A percentile compares a stretch with the other conserved stretches of the same genome.
These are phyloP conservation scores for Adineta ricciae DNA, from an alignment of 2,888 invertebrate genomes.

Conservation along the genomic window DNA sequence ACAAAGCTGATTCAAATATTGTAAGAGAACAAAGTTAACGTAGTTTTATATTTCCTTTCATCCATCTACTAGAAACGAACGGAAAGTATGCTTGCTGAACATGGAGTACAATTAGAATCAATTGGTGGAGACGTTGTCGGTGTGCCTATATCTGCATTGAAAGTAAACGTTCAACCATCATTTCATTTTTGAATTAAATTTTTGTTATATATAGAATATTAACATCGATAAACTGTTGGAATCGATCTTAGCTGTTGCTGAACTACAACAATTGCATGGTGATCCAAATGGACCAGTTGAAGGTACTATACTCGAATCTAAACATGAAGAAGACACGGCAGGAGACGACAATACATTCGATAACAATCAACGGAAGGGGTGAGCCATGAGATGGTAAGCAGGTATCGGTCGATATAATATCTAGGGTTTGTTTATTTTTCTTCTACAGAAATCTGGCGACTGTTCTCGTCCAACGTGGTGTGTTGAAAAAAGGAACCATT, in stretches of 20 bases:
- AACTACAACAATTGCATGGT: constrained; percentile 72
- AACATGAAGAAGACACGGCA: constrained; percentile 55
- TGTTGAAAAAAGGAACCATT: constrained; percentile 64
- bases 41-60: background rate
- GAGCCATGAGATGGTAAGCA: background rate
- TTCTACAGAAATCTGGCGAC: constrained; percentile 64
- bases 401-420: background rate
- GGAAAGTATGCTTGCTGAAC: constrained; percentile 63
- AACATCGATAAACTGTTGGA: constrained; percentile 71
- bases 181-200: constrained; percentile 34
- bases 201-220: constrained; percentile 52
- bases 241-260: constrained; percentile 62
- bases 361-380: constrained; percentile 7
- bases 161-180: constrained; percentile 44
- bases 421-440: background rate
- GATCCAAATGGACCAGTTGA: constrained; percentile 75
- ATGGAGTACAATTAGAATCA: constrained; percentile 73
- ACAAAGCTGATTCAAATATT: constrained; percentile 77
- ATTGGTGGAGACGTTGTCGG: constrained; percentile 82
- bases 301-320: constrained; percentile 79
- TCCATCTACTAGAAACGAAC: constrained; percentile 58
- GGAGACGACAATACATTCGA: constrained; percentile 54
- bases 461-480: constrained; percentile 72
- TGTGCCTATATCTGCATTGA: constrained; percentile 79
- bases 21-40: constrained; percentile 52